Base-by-base conservation (phyloP, 2,888 invertebrate species). In the Saturnia japonica region DNA sequence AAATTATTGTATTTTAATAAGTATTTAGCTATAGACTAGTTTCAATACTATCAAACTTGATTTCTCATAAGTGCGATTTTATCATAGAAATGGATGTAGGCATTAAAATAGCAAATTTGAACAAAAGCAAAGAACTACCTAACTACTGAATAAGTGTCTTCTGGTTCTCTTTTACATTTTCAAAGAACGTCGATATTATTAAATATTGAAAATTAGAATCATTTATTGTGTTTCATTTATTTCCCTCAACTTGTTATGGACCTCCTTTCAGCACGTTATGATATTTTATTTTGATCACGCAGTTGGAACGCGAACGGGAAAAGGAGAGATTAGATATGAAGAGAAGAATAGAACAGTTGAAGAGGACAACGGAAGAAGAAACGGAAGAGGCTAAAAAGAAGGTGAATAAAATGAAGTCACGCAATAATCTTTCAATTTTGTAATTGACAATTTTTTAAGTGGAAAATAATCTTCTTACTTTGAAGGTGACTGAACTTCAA, bases 321-420 rank as follows among this genome's bases (percentile, higher is more conserved):
- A 97, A 98, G 83, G 98, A 98, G 85, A 95, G 97, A 70, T 91
- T 98, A 75, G 98, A 98, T 84, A 96, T 96, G 76, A 98, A 97
- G 91, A 95, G 98, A 77, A 96, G 97, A 83, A 95, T 97, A 79
- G 98, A 98, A 70, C 98, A 98, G 82, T 90, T 97, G 73, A 97
- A 98, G 90, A 96, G 96, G 81, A 95, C 97, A 0, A 96, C 96
- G 7, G 98, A 98, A 81, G 97, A 98, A 87, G 98, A 98, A 85
- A 97, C 97, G 79, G 97, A 97, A 77, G 98, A 98, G 85, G 97
- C 97, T 69, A 97, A 97, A 83, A 96, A 96, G 84, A 98, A 98
- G 94, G 95, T 97, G 77, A 28, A 25, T 3, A n/a, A 64, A 16
- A 34, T 34, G 1, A 34, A 62, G 0, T 34, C 25, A 16, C 40